Base-by-base conservation (phyloP, 64 coral and sea anemone species). In the Actinia equina region DNA sequence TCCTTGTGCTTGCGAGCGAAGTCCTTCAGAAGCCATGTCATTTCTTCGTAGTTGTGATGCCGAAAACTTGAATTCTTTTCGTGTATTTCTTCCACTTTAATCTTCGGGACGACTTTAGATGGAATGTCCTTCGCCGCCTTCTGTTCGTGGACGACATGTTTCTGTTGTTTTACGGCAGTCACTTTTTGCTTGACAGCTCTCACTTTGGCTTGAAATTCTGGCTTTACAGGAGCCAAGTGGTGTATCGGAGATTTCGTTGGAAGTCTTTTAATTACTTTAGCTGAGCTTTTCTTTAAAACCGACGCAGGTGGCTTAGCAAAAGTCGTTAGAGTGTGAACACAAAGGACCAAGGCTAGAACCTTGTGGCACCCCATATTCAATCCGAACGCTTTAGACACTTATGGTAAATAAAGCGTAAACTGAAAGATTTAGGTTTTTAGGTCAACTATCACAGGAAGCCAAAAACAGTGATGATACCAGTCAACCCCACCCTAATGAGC, bases 11-110 rank as follows among this genome's bases (percentile, higher is more conserved):
- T 90, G 30, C 91, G 94, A 16, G 97, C 86, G 60, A 92, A 93
- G 3, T 92, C 91, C 69, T 99, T 99, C 54, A 99, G 53, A 37
- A 99, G 61, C 97, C 97, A 99, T 42, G 97, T 99, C 90, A 99
- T 88, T 88, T 99, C 97, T 89, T 99, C 93, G 53, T 99, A 99
- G 65, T 99, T 99, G 43, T 99, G 97, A 80, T 95, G 97, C 42
- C 82, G 84, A 87, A 99, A 99, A 49, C 91, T 93, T 17, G 67
- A 54, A 56, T 93, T 90, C 17, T 83, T 83, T 49, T 95, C 88
- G n/a, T 46, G 13, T 37, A 94, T 86, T 59, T 98, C 95, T 6
- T 83, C 69, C 43, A 37, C 78, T 49, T 57, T 42, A 23, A 71
- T 27, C 63, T 86, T 86, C 3, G 61, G 53, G 57, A 27, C 44